Evolutionary conservation across 2,113 vertebrate species (phyloP).

Genomic region (Colistium nudipinnis): DNA sequence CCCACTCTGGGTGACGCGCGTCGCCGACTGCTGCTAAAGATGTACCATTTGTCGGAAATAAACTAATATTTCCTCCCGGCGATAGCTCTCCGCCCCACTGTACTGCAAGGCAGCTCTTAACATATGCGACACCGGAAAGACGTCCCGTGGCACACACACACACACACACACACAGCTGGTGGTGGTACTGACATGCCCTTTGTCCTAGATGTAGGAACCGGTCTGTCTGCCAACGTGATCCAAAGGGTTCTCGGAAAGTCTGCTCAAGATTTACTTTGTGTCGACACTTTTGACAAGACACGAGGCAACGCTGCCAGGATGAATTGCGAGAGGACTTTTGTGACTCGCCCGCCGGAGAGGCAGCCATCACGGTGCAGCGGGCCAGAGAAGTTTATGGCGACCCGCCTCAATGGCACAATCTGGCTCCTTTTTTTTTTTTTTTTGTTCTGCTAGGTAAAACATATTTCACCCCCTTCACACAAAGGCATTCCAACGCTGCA

Average conservation of each 20-base stretch:
- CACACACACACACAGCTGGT: slow-evolving; percentile 66
- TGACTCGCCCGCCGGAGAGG: slow-evolving; percentile 78
- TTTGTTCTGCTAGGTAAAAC: neutral
- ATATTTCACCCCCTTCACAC: neutral
- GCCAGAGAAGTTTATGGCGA: slow-evolving; percentile 77
- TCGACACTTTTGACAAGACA: slow-evolving; percentile 81
- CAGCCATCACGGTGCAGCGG: slow-evolving; percentile 72
- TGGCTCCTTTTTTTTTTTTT: slow-evolving; percentile 5
- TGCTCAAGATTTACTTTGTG: slow-evolving; percentile 70
- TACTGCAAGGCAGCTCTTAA: slow-evolving; percentile 48
- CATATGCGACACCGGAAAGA: slow-evolving; percentile 25
- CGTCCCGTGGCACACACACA: slow-evolving; percentile 64
- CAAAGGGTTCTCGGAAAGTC: slow-evolving; percentile 64
- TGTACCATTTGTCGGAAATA: slow-evolving; percentile 69
- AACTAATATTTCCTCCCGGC: slow-evolving; percentile 67
- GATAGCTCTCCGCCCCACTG: slow-evolving; percentile 45
- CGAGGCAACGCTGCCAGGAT: slow-evolving; percentile 80
- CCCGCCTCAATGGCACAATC: slow-evolving; percentile 16
- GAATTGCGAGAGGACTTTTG: slow-evolving; percentile 75
- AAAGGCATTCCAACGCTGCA: neutral
- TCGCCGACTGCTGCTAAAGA: slow-evolving; percentile 64
- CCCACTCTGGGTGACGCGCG: slow-evolving; percentile 66
- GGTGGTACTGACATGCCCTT: slow-evolving; percentile 71
- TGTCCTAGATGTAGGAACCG: slow-evolving; percentile 49
- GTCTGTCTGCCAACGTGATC: slow-evolving; percentile 32